Evolutionary conservation across 1,140 invertebrate genomes (phyloP).

Genomic region (Pachypsylla venusta): DNA sequence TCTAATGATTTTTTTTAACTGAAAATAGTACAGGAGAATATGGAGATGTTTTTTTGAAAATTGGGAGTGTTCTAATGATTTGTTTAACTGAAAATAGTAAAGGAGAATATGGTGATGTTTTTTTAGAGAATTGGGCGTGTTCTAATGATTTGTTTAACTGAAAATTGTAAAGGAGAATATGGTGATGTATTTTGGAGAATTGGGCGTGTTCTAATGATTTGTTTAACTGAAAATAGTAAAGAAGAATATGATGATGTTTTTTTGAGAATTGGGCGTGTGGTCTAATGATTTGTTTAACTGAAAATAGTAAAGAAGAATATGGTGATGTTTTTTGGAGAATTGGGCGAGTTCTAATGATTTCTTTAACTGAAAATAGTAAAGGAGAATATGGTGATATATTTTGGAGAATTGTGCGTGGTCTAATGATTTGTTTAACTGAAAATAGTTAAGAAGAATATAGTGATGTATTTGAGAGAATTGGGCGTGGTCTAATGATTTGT

Average conservation of each 20-base stretch:
- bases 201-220: constrained; percentile 27
- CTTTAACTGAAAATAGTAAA: constrained; percentile 22
- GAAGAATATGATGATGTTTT: too few relatives aligned
- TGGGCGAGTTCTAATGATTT: constrained; percentile 27
- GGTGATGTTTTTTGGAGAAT: constrained; percentile 15
- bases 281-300: constrained; percentile 21
- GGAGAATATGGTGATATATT: too few relatives aligned
- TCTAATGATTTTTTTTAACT: constrained; percentile 21
- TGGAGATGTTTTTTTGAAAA: not conserved
- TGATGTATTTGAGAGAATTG: too few relatives aligned
- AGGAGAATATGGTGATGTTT: too few relatives aligned
- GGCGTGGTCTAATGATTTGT: too few relatives aligned
- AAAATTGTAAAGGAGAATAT: too few relatives aligned
- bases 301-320: constrained; percentile 20
- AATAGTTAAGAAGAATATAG: too few relatives aligned
- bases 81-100: constrained; percentile 22
- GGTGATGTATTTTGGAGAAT: not conserved
- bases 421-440: too few relatives aligned
- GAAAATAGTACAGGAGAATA: too few relatives aligned
- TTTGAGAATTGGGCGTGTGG: constrained; percentile 26
- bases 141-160: constrained; percentile 21
- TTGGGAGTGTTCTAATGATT: constrained; percentile 27
- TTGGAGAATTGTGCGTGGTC: too few relatives aligned
- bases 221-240: constrained; percentile 22
- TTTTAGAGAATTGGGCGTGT: constrained; percentile 26